Conservation (phyloP, 2,888 invertebrate genomes). For the Listrodromus nycthemerus region DNA sequence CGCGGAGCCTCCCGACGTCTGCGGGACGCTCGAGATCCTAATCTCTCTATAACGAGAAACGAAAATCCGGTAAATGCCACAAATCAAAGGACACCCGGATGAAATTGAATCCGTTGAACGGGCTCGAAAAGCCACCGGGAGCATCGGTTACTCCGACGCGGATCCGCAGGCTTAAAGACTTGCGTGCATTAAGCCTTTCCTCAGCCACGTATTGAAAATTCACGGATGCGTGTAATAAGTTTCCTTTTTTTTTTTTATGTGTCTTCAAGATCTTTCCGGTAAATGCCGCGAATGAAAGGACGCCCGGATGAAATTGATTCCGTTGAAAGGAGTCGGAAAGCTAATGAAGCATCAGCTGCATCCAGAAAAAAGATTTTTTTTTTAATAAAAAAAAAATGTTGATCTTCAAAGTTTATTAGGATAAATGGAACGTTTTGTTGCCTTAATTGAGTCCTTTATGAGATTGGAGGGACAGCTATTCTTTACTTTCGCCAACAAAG, state of each 20-base stretch:
- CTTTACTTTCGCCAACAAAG: too few species aligned
- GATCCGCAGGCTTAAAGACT: not conserved
- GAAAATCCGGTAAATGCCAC: constrained; percentile 66
- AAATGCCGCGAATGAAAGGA: constrained; percentile 69
- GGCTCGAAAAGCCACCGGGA: constrained; percentile 26
- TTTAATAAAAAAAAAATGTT: too few species aligned
- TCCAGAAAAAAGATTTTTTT: too few species aligned
- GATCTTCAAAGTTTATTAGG: too few species aligned
- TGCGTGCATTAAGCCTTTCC: constrained; percentile 2
- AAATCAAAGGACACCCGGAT: constrained; percentile 67
- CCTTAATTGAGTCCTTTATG: too few species aligned
- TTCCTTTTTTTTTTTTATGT: not conserved
- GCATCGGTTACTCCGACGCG: constrained; percentile 7
- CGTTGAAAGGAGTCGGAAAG: constrained; percentile 26
- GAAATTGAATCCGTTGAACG: constrained; percentile 70
- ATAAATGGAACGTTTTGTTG: too few species aligned
- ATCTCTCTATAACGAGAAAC: constrained; percentile 74
- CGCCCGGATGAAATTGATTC: constrained; percentile 70
- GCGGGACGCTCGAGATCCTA: constrained; percentile 69
- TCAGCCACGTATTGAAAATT: not conserved
- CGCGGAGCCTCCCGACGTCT: constrained; percentile 21
- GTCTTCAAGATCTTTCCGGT: not conserved
- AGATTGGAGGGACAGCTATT: too few species aligned
- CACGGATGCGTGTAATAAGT: not conserved
- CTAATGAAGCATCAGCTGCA: constrained; percentile 8